phyloP scores from a whole-genome alignment of 2,888 invertebrate species.

The Mythimna impura region DNA sequence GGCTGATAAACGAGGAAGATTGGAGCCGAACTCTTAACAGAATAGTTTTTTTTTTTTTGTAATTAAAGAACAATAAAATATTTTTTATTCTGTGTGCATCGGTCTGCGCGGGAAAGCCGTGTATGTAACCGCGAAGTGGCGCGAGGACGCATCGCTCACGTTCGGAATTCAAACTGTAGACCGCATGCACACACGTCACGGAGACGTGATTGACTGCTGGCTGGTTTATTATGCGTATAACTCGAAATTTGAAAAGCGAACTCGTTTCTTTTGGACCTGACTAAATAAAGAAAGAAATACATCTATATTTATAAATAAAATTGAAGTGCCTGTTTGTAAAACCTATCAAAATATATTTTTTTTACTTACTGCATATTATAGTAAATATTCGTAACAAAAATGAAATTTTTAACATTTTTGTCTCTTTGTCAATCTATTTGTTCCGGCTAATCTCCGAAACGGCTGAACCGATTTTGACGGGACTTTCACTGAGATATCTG shows the following conservation, averaged over 20 bases:
- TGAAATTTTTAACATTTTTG: too few species aligned
- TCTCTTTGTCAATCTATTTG: too few species aligned
- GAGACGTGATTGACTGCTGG: constrained; percentile 58
- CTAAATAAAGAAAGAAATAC: not conserved
- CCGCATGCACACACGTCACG: constrained; percentile 58
- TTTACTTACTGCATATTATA: too few species aligned
- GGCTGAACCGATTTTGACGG: too few species aligned
- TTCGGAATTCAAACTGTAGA: constrained; percentile 64
- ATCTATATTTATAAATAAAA: not conserved
- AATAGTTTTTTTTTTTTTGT: too few species aligned
- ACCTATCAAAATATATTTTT: too few species aligned
- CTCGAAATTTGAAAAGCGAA: constrained; percentile 6
- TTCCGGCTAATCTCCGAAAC: too few species aligned
- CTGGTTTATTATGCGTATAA: constrained; percentile 33
- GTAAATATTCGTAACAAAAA: too few species aligned
- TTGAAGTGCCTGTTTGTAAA: too few species aligned
- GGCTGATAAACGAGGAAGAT: too few species aligned
- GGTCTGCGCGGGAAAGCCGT: constrained; percentile 70
- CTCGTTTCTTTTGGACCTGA: constrained; percentile 15
- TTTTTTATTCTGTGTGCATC: constrained; percentile 59
- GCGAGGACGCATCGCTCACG: constrained; percentile 77
- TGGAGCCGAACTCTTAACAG: too few species aligned
- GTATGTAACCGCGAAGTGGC: constrained; percentile 74
- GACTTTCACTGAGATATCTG: too few species aligned
- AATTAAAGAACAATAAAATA: constrained; percentile 44